Base-by-base conservation (phyloP, 1,140 invertebrate genomes). In the Leucophenga varia region DNA sequence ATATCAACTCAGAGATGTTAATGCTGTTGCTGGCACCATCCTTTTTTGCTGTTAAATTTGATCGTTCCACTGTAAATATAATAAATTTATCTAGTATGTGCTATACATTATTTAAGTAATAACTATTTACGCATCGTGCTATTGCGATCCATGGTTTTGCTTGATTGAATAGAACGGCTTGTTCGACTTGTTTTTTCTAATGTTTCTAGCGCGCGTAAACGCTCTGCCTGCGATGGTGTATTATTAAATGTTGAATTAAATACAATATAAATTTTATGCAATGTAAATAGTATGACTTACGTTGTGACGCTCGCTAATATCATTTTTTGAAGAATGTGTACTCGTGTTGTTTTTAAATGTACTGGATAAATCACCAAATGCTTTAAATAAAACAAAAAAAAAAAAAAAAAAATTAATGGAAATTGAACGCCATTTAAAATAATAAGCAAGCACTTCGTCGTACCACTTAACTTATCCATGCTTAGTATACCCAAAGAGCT, bases 401-500 rank as follows among this genome's bases (percentile, higher is more conserved):
- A 16, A 32, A 37, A 22, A 2, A 16, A 28, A 1, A 43, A 48
- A 7, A 30, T n/a, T 6, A 20, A 19, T 20, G 18, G 8, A 20
- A 7, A 30, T n/a, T n/a, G 2, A 9, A 30, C 2, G 10, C 12
- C 6, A n/a, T 0, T n/a, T 20, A 17, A n/a, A n/a, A n/a, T n/a
- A n/a, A n/a, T n/a, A 34, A 32, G 25, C 17, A 43, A 48, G 18
- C 2, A 45, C 39, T 16, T 17, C 30, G n/a, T n/a, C n/a, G 49
- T 52, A 69, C 61, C 69, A 47, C 48, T 64, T 1, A 72, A 55
- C 36, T 56, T 70, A 2, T 72, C 69, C 55, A 72, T 61, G 47
- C 55, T 72, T 3, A 72, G 44, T n/a, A 72, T 61, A 2, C 69
- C 69, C 36, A 72, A 46, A 1, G 69, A 72, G 25, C 58, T 55